These are phyloP conservation scores for Glandiceps talaboti DNA, from an alignment of 53 echinoderm and acorn worm species.

Conservation along the genomic window DNA sequence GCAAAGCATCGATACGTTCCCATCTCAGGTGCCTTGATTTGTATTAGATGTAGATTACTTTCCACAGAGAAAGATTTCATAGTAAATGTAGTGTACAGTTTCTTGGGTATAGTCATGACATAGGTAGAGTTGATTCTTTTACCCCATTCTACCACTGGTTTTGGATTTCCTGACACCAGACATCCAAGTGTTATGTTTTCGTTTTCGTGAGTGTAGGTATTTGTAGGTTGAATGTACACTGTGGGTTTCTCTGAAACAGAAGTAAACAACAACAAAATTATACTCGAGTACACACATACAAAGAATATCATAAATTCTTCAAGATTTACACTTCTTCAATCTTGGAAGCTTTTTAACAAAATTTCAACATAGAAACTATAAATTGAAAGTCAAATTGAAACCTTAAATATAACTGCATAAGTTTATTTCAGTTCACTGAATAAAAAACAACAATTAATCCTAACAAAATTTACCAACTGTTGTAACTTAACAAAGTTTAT, in stretches of 20 bases:
- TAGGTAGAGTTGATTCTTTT: neutral
- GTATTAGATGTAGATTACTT: neutral
- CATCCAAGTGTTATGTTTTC: constrained; percentile 33
- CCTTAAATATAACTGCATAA: too few species aligned
- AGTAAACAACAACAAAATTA: too few species aligned
- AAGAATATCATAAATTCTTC: too few species aligned
- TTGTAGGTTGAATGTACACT: neutral
- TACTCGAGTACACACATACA: too few species aligned
- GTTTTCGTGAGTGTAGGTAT: constrained; percentile 6
- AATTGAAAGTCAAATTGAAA: too few species aligned
- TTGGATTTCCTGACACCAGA: constrained; percentile 15
- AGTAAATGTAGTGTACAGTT: neutral
- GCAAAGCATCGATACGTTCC: neutral
- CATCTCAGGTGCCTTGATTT: neutral
- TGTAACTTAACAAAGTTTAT: too few species aligned
- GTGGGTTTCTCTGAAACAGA: constrained; percentile 26
- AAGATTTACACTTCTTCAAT: too few species aligned
- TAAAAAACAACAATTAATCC: too few species aligned
- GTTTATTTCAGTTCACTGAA: too few species aligned
- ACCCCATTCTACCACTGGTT: constrained; percentile 16
- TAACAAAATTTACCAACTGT: too few species aligned
- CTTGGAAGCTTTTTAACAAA: too few species aligned
- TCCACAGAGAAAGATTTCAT: neutral
- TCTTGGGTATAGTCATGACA: neutral
- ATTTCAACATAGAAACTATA: too few species aligned